A percentile compares a stretch with the other conserved stretches of the same genome.
These are phyloP conservation scores for Channa argus DNA, from an alignment of 2,113 vertebrate species.

Conservation along the genomic window DNA sequence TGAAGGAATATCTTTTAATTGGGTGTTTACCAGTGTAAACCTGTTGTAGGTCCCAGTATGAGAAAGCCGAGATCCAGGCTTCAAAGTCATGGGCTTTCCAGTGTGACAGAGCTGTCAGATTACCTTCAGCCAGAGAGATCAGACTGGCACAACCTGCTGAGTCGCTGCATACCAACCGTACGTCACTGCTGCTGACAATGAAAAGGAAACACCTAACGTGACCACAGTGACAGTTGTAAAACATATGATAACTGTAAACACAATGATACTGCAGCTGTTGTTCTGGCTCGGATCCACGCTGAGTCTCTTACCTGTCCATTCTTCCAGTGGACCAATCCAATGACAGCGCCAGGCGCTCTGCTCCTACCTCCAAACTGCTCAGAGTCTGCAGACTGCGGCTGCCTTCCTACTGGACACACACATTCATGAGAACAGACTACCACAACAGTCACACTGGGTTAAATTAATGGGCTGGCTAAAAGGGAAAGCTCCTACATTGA, in stretches of 20 bases:
- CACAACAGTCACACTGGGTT: background rate
- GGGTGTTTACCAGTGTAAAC: constrained; percentile 89
- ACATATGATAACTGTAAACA: background rate
- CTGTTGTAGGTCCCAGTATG: constrained; percentile 92
- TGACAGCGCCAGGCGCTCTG: constrained; percentile 88
- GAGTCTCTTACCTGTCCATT: constrained; percentile 83
- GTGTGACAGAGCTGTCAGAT: constrained; percentile 76
- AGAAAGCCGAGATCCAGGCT: constrained; percentile 96
- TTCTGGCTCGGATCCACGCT: background rate
- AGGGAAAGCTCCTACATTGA: too few relatives aligned
- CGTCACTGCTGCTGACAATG: constrained; percentile 74
- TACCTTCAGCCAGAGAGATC: constrained; percentile 79
- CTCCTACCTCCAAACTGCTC: constrained; percentile 80
- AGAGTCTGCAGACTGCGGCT: constrained; percentile 79
- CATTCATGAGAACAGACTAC: constrained; percentile 32
- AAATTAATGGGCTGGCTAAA: background rate
- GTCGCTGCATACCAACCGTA: constrained; percentile 91
- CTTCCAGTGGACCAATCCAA: constrained; percentile 95
- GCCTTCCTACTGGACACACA: constrained; percentile 86
- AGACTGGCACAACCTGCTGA: constrained; percentile 89
- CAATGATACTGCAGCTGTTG: rapidly evolving
- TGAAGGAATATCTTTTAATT: background rate
- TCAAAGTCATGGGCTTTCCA: constrained; percentile 96
- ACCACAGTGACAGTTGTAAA: background rate
- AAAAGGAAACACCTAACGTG: background rate